These are phyloP conservation scores for Caenorhabditis wallacei DNA, from an alignment of 2,888 invertebrate species.

Conservation along the genomic window DNA sequence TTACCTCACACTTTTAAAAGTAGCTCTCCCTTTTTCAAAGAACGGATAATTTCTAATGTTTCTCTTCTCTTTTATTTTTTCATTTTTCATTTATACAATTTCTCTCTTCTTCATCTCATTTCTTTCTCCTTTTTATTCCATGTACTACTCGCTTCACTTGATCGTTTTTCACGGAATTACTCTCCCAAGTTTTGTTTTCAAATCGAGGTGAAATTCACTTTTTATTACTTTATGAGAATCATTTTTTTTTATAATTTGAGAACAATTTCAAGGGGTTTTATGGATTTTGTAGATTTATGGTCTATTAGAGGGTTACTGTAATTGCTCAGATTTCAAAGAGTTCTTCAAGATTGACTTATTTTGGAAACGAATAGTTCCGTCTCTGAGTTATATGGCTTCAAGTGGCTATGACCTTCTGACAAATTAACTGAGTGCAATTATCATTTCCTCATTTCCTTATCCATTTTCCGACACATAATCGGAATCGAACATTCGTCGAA, in stretches of 20 bases:
- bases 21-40: not conserved
- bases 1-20: too few species aligned
- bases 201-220: not conserved
- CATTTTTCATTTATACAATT: conserved; percentile 13
- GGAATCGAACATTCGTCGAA: conserved; percentile 30
- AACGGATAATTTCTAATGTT: not conserved
- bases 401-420: too few species aligned
- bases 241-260: not conserved
- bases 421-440: too few species aligned
- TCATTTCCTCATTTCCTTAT: too few species aligned
- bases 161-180: conserved; percentile 34
- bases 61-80: not conserved
- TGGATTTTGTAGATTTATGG: too few species aligned
- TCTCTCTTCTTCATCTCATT: not conserved
- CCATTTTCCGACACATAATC: too few species aligned
- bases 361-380: too few species aligned
- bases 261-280: too few species aligned
- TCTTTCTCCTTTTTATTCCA: not conserved
- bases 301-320: not conserved
- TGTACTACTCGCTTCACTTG: conserved; percentile 48
- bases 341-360: not conserved
- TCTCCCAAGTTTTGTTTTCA: not conserved
- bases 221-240: too few species aligned
- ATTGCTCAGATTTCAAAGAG: not conserved
- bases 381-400: too few species aligned